Base-by-base conservation (phyloP, 2,113 vertebrate genomes). In the Synodontis membranacea region DNA sequence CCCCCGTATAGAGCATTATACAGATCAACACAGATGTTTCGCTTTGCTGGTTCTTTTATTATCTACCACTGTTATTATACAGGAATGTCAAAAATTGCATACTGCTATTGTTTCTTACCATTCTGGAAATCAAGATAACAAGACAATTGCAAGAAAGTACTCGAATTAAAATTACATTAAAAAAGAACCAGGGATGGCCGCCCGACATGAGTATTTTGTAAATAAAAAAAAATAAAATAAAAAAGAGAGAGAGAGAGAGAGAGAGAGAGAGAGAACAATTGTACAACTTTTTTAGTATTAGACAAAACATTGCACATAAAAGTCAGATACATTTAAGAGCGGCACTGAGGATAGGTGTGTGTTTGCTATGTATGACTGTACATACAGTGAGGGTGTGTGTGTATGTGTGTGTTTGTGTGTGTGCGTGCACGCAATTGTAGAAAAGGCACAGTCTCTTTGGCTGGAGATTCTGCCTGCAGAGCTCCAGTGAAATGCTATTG, bases 401-500 rank as follows among this genome's bases (percentile, higher is more conserved):
- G 70, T 75, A 52, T 76, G 56, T 76, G 42, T 72, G 48, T 84
- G 66, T 56, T 21, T 28, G 25, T 70, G 31, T 58, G 82, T 44
- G 25, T 82, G 88, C 91, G 83, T 92, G 91, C 91, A 91, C 31
- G 87, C 92, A 93, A 72, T 94, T 93, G 60, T 92, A 87, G 93
- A 94, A 93, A 94, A 83, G 83, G 87, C 90, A 85, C 85, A 90
- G 90, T n/a, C 0, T 92, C 94, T 93, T 91, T 93, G 79, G 85
- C 85, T 92, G 93, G 94, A 96, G 94, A 94, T 91, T 95, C 98
- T 95, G 97, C 97, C 98, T 87, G 97, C 97, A 97, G 97, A 96
- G 3, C 92, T 96, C 96, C 94, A 88, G 89, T 86, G 92, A 95
- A 93, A 91, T 84, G 78, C 80, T 83, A 50, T 39, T 80, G 81